These are phyloP conservation scores for Chaenodraco wilsoni DNA, from an alignment of 2,797 vertebrate species.

Conservation along the genomic window DNA sequence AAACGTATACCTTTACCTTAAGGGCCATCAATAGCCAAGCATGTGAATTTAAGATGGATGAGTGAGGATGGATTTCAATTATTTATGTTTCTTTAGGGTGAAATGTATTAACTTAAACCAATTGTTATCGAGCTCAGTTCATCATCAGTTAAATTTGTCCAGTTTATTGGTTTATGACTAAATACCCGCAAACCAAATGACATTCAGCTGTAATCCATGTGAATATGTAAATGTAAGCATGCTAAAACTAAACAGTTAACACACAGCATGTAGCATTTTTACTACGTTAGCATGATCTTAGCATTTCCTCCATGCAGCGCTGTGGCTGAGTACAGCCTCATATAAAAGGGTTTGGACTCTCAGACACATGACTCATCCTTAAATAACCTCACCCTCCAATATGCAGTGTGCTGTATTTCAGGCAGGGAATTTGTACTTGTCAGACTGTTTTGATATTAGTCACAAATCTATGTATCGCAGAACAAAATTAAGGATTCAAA, in stretches of 20 bases:
- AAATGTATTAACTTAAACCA: background rate
- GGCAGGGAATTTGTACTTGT: background rate
- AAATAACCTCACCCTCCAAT: slow-evolving; percentile 21
- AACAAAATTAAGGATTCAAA: slow-evolving; percentile 19
- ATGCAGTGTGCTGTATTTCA: slow-evolving; percentile 15
- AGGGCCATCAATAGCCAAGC: background rate
- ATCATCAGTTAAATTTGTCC: background rate
- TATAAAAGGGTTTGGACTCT: background rate
- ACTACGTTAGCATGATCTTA: background rate
- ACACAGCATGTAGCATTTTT: no score
- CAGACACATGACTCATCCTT: background rate
- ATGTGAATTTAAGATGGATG: background rate
- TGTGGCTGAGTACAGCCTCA: background rate
- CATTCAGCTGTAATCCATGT: no score
- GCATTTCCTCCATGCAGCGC: background rate
- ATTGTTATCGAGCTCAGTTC: background rate
- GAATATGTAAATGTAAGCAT: no score
- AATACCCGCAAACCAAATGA: background rate
- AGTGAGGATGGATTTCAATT: background rate
- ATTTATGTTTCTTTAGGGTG: background rate
- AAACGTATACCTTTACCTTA: background rate
- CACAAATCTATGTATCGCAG: slow-evolving; percentile 3
- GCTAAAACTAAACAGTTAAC: no score
- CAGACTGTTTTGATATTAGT: slow-evolving; percentile 12
- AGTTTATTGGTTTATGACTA: background rate